Conservation (phyloP, 2,888 invertebrate species). For the Carterocephalus palaemon region DNA sequence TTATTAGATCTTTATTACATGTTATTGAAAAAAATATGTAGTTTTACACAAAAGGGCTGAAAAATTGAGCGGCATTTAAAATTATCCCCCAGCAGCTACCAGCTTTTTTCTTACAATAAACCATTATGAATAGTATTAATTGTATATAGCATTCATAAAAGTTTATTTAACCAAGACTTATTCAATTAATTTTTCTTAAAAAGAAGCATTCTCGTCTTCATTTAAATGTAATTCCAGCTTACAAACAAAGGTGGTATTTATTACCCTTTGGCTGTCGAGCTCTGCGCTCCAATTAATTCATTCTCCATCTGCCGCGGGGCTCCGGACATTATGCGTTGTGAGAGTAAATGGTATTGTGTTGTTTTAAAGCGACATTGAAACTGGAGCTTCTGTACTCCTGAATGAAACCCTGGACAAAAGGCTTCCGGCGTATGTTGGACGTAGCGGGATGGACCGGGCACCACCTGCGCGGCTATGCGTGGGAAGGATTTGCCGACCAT, state of each 20-base stretch:
- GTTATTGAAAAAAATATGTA: no score
- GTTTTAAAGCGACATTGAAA: constrained; percentile 18
- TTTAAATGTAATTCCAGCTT: constrained; percentile 13
- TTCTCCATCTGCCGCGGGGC: constrained; percentile 14
- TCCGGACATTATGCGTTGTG: constrained; percentile 13
- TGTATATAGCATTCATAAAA: no score
- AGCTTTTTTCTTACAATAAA: no score
- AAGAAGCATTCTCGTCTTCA: constrained; percentile 17
- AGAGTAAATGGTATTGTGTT: constrained; percentile 13
- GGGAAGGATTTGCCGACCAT: constrained; percentile 13
- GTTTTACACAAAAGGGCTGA: no score
- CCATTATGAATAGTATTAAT: no score
- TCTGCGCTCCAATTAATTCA: constrained; percentile 22
- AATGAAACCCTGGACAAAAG: constrained; percentile 24
- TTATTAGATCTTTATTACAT: no score
- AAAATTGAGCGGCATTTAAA: no score
- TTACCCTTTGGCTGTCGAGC: constrained; percentile 9
- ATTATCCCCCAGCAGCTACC: no score
- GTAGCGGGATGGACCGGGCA: constrained; percentile 1
- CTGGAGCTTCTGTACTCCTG: constrained; percentile 6
- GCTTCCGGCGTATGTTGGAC: constrained; percentile 27
- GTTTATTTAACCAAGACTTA: no score
- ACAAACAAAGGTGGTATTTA: constrained; percentile 5
- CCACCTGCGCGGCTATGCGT: constrained; percentile 5
- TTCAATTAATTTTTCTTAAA: no score